Conservation (phyloP, 2,797 vertebrate genomes). For the Lutjanus argentimaculatus region DNA sequence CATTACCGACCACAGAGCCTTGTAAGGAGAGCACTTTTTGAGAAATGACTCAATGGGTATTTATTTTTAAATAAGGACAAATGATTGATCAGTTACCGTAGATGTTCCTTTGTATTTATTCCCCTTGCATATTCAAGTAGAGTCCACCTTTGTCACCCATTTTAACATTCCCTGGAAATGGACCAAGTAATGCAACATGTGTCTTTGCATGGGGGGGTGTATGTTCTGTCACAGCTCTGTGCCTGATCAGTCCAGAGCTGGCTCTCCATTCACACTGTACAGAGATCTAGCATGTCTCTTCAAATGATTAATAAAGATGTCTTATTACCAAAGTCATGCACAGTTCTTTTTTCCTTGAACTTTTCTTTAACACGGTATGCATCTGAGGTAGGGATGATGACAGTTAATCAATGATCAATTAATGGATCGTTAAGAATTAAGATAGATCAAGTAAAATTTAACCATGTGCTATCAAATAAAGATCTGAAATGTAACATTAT, state of each 20-base stretch:
- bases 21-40: conserved; percentile 40
- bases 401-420: too few species aligned
- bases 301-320: conserved; percentile 88
- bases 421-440: too few species aligned
- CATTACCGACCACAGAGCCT: conserved; percentile 44
- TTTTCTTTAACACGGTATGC: too few species aligned
- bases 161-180: conserved; percentile 61
- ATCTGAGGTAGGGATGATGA: too few species aligned
- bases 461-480: too few species aligned
- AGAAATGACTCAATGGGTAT: conserved; percentile 45
- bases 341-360: not conserved
- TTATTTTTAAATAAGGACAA: conserved; percentile 60
- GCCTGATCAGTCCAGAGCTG: conserved; percentile 75
- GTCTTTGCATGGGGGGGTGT: conserved; percentile 67
- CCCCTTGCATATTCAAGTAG: conserved; percentile 9
- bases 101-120: conserved; percentile 45
- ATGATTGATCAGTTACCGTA: conserved; percentile 43
- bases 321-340: conserved; percentile 80
- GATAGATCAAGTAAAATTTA: too few species aligned
- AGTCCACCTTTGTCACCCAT: conserved; percentile 20
- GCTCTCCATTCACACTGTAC: conserved; percentile 85
- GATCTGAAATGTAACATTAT: too few species aligned
- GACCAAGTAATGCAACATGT: conserved; percentile 62
- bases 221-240: conserved; percentile 70
- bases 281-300: conserved; percentile 88